Conservation (phyloP, 1,140 invertebrate genomes). For the Telenomus remus region DNA sequence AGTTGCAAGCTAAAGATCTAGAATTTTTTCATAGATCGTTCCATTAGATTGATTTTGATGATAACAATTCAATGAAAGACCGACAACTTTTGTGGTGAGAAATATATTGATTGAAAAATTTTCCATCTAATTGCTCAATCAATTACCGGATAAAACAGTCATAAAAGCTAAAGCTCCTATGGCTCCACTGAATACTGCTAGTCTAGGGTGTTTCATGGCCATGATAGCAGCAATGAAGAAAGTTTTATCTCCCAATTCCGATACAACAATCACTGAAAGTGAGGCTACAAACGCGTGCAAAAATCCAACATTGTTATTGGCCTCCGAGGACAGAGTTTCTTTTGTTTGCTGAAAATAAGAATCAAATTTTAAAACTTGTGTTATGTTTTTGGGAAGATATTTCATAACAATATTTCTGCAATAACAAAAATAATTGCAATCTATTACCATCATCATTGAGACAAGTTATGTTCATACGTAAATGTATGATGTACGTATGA, state of each 20-base stretch:
- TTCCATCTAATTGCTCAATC: constrained; percentile 11
- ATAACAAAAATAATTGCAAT: no score
- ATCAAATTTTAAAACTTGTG: background rate
- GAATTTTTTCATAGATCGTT: no score
- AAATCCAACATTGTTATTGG: constrained; percentile 81
- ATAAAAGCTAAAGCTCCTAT: constrained; percentile 94
- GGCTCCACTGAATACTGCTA: constrained; percentile 95
- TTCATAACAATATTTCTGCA: no score
- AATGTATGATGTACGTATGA: no score
- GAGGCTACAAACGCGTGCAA: constrained; percentile 96
- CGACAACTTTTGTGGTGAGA: background rate
- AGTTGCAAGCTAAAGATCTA: no score
- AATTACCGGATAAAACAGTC: constrained; percentile 92
- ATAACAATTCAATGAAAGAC: background rate
- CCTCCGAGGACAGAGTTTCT: constrained; percentile 17
- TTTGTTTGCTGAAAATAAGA: constrained; percentile 32
- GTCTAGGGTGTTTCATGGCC: constrained; percentile 97
- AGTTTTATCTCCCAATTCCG: constrained; percentile 99
- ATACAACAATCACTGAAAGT: constrained; percentile 96
- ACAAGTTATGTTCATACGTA: no score
- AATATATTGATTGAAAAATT: background rate
- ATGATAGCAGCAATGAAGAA: constrained; percentile 99
- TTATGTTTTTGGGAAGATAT: no score
- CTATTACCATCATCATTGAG: no score
- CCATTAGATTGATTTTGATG: no score